Evolutionary conservation across 2,888 invertebrate species (phyloP), one percentile per base, ranked within the genome.

Genomic region (Ophion costatus): DNA sequence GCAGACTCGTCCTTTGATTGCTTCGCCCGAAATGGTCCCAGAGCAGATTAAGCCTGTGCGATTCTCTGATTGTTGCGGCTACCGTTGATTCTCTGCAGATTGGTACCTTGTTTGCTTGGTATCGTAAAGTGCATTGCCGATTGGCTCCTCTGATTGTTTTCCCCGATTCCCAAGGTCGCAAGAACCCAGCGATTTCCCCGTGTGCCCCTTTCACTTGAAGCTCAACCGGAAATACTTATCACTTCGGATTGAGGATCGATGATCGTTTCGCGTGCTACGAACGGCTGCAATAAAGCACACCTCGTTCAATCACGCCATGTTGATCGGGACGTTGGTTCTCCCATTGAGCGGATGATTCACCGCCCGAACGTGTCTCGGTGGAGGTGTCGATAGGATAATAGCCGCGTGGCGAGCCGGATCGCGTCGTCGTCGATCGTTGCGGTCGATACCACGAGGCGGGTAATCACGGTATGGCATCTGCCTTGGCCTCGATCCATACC

Each of bases 361-460:
- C 89, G 89, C 89, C 88, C 80, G 89, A 91, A 91, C 90, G 90
- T 91, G 91, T 91, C 91, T 89, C 89, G 89, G 86, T 17, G 51
- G 88, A 92, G 92, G 92, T 92, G 92, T 92, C 91, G 92, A 92
- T 92, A 92, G 91, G 90, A 91, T 92, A 92, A 92, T 92, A 89
- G 91, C 89, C 89, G 90, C 90, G 91, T 91, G 90, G 89, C 90
- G 89, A 45, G 73, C 29, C 89, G 90, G 91, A 90, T 92, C 38
- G 38, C 38, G 38, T 38, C 91, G 89, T 86, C 87, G 86, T 90
- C 89, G 89, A 90, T 90, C 89, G 91, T 87, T 59, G 59, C 87
- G 88, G 87, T 89, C 92, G 91, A 92, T 92, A 92, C 85, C 56
- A 67, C 56, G 56, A 80, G 66, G 61, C 67, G 90, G 90, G 91